phyloP scores from a whole-genome alignment of 2,797 vertebrate species.

The Leucoraja ocellata region DNA sequence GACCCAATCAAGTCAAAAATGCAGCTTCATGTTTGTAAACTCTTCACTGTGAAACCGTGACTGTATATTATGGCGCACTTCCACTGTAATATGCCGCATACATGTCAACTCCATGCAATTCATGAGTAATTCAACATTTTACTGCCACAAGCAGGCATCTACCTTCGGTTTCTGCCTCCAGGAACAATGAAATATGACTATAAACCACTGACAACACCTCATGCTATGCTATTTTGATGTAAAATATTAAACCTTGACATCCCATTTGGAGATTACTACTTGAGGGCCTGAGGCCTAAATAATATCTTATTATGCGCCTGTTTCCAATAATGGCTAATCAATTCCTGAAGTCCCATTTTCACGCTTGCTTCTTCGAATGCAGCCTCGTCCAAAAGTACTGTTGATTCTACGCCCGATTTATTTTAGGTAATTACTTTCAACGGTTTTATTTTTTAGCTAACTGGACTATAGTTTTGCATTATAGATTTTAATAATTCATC shows the following conservation, averaged over 20 bases:
- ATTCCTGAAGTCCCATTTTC: background rate
- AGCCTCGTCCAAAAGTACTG: background rate
- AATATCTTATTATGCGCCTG: background rate
- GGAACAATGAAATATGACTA: slow-evolving; percentile 29
- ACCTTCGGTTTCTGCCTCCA: slow-evolving; percentile 16
- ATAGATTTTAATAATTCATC: slow-evolving; percentile 2
- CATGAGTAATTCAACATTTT: slow-evolving; percentile 29
- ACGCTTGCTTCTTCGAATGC: background rate
- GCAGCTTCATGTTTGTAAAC: background rate
- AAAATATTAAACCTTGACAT: slow-evolving; percentile 33
- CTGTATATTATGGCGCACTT: background rate
- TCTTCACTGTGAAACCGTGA: background rate
- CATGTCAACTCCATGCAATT: background rate
- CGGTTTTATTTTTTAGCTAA: background rate
- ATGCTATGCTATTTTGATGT: slow-evolving; percentile 18
- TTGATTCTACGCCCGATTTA: background rate
- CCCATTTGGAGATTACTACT: slow-evolving; percentile 5
- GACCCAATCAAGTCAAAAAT: background rate
- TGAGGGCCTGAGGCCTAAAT: background rate
- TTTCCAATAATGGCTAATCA: background rate
- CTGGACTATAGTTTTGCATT: background rate
- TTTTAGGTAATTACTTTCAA: background rate
- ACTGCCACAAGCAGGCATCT: slow-evolving; percentile 22
- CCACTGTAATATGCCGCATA: background rate
- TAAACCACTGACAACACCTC: background rate